Base-by-base conservation (phyloP, 2,113 vertebrate genomes). In the Fregata magnificens region DNA sequence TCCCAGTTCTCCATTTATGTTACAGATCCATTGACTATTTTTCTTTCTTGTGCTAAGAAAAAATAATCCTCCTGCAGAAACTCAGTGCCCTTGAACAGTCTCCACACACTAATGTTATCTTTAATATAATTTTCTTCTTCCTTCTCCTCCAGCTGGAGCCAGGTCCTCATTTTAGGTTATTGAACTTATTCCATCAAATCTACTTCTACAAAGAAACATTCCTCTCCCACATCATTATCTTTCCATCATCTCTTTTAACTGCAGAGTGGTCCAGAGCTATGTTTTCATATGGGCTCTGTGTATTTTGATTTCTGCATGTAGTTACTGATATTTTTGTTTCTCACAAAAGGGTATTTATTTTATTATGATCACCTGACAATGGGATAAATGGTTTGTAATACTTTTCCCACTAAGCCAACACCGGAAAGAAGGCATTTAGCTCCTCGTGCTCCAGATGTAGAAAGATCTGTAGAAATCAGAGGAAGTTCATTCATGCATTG, bases 271-370 rank as follows among this genome's bases (percentile, higher is more conserved):
- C 47, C 45, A 70, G 47, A 83, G 9, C 14, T 66, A 13, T 82
- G 26, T 90, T 95, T 94, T 92, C 38, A 55, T 70, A 92, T 70
- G 49, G 20, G 9, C 5, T 78, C 79, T 71, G 14, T 66, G 34
- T 88, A 62, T 90, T 94, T 94, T 83, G 45, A 70, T 90, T 94
- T 92, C 90, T 85, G 49, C 19, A n/a, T 76, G 31, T 44, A 76
- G 65, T 74, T 93, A 55, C 36, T 67, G 44, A 24, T 21, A 4
- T 32, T 36, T 90, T 90, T 92, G n/a, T 76, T 47, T 31, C 31
- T 81, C 50, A 90, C 14, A 70, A 82, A 96, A 70, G 9, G 5
- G 9, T 86, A 83, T 85, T 93, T 92, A 86, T 92, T 92, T 95
- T 81, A 47, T 58, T 8, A 58, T 2, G 9, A n/a, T 84, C 66